phyloP scores from a whole-genome alignment of 2,797 vertebrate species.

The Sparus aurata region DNA sequence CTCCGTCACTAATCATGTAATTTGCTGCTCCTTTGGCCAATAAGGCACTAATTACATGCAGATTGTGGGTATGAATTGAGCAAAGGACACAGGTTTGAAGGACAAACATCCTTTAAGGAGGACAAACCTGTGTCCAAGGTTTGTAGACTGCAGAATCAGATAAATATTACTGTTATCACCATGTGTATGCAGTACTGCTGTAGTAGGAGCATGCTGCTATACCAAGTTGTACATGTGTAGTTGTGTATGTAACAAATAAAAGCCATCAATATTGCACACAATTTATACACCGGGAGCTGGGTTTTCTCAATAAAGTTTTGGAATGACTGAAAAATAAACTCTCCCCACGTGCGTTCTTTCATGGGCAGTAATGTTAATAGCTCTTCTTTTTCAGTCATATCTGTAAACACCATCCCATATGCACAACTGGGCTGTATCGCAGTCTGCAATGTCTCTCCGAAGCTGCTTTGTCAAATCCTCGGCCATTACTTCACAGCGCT shows the following conservation, averaged over 20 bases:
- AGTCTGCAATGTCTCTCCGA: too few species aligned
- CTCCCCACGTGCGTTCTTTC: too few species aligned
- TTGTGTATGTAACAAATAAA: neutral
- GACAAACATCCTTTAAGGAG: too few species aligned
- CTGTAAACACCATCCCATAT: too few species aligned
- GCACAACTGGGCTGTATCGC: too few species aligned
- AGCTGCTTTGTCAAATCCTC: too few species aligned
- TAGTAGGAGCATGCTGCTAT: neutral
- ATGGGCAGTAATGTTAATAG: too few species aligned
- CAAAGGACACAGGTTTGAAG: neutral
- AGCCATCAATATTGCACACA: neutral
- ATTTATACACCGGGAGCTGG: too few species aligned
- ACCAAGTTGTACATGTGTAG: neutral
- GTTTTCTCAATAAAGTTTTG: too few species aligned
- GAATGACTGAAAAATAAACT: too few species aligned
- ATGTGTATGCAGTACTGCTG: neutral
- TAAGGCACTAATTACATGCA: constrained; percentile 16
- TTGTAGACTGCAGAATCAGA: neutral
- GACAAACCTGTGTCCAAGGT: neutral
- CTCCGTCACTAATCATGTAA: constrained; percentile 6
- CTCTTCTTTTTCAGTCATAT: too few species aligned
- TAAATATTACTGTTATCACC: neutral
- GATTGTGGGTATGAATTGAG: constrained; percentile 11
- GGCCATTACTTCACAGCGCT: too few species aligned
- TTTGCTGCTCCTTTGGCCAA: constrained; percentile 21